Base-by-base conservation (phyloP, 2,888 invertebrate species). In the Embidobia sp. region DNA sequence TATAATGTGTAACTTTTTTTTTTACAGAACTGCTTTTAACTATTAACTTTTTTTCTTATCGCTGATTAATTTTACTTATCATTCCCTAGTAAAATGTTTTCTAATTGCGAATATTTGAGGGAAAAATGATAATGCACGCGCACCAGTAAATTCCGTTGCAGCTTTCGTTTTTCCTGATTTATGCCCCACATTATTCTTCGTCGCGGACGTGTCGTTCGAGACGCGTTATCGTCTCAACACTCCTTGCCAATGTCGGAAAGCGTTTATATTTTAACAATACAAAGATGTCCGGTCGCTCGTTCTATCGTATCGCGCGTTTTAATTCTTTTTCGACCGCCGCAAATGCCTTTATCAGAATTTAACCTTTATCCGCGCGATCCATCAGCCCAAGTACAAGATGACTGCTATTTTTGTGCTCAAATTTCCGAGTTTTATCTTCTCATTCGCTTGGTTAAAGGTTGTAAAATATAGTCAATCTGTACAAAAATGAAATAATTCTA, bases 171-270 rank as follows among this genome's bases (percentile, higher is more conserved):
- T 72, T 42, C 63, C 40, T 64, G 53, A 73, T 66, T 73, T 64
- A 64, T 64, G 57, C 31, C n/a, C 42, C 40, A 49, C 42, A 53
- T 73, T 66, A 72, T 72, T 72, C 61, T 16, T 42, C 29, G 44
- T 29, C 35, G 70, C 70, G 53, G 79, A 49, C 76, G 64, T 82
- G 82, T 84, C 77, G 75, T 74, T 74, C 77, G 82, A 79, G 82
- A 81, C 73, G 70, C 76, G 81, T 84, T 86, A 85, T 86, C 84
- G 70, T 73, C 64, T 37, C 63, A 18, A 77, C 73, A 75, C 63
- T 64, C 74, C 69, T 70, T 49, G 57, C 75, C 79, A 77, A 77
- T 78, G 76, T 77, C 51, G 63, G 33, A 42, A 76, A 80, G 75
- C 78, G 75, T 80, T 80, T 80, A 79, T 78, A 78, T 78, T 79